Base-by-base conservation (phyloP, 1,140 invertebrate genomes). In the Sarcophaga bullata region DNA sequence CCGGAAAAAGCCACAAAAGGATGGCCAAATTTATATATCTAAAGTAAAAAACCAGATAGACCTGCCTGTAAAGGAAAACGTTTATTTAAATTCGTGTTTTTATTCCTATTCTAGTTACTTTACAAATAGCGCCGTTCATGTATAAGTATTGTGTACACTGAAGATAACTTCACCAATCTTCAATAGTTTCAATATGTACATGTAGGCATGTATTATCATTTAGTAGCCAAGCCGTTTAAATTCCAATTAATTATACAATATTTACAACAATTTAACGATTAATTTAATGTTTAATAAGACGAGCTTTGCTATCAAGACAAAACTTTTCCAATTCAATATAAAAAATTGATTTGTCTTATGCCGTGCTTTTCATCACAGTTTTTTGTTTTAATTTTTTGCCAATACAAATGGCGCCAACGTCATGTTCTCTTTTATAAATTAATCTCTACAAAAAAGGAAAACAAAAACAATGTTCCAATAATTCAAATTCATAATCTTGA, bases 401-500 rank as follows among this genome's bases (percentile, higher is more conserved):
- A n/a, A n/a, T 13, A 13, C 13, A 68, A 9, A 17, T 68, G 62
- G 62, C 62, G 62, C 62, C 62, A 68, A 68, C 62, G 62, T 68
- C 62, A 68, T 68, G n/a, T 68, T 19, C 13, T 58, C 54, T 7
- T 58, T n/a, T 58, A 58, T 62, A 37, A 68, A 25, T 68, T 68
- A 68, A 68, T 68, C 62, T 68, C 17, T 68, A 68, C n/a, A 37
- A 4, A 37, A 37, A 37, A 37, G 25, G 25, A 68, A 68, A 68
- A 19, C n/a, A n/a, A 68, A 68, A 68, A 68, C 62, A 68, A 68
- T 68, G 62, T 68, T 19, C 62, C 62, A 68, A 68, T 68, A 68
- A 68, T 68, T 68, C 62, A 68, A 68, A 68, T 68, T 19, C n/a
- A 68, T 68, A 68, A 68, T 68, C 62, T 68, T 68, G 62, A 68